These are phyloP conservation scores for Muschampia staudingeri DNA, from an alignment of 2,888 invertebrate species.

Conservation along the genomic window DNA sequence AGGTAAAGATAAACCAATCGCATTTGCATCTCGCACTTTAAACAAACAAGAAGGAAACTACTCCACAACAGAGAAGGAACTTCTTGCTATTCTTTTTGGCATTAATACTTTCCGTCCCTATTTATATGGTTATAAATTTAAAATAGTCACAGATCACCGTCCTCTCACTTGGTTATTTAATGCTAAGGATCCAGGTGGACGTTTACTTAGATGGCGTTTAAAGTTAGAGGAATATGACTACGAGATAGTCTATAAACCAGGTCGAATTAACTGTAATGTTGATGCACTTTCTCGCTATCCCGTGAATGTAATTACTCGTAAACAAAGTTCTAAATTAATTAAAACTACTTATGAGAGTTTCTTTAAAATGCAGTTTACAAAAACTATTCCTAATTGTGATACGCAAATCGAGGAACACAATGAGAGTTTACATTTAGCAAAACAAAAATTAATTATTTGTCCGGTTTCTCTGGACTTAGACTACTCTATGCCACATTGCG, in stretches of 20 bases:
- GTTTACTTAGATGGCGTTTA: not conserved
- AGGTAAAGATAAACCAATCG: too few species aligned
- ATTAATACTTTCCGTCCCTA: not conserved
- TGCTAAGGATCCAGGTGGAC: too few species aligned
- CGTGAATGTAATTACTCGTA: not conserved
- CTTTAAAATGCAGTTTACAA: conserved; percentile 4
- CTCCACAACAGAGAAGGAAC: not conserved
- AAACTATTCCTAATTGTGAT: not conserved
- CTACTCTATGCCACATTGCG: not conserved
- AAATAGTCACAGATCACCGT: not conserved
- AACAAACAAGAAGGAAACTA: not conserved
- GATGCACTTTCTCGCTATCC: not conserved
- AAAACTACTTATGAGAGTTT: not conserved
- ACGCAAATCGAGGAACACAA: not conserved
- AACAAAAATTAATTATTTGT: not conserved
- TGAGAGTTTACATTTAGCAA: not conserved
- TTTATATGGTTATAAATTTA: not conserved
- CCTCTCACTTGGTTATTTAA: too few species aligned
- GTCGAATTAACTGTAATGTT: not conserved
- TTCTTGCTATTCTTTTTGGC: not conserved
- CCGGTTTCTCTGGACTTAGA: not conserved
- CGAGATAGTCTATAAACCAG: not conserved
- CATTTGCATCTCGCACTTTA: not conserved
- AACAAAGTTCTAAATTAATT: conserved; percentile 16
- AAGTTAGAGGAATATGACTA: not conserved